Evolutionary conservation across 2,888 invertebrate species (phyloP).

Genomic region (Trissolcus brochymenae): DNA sequence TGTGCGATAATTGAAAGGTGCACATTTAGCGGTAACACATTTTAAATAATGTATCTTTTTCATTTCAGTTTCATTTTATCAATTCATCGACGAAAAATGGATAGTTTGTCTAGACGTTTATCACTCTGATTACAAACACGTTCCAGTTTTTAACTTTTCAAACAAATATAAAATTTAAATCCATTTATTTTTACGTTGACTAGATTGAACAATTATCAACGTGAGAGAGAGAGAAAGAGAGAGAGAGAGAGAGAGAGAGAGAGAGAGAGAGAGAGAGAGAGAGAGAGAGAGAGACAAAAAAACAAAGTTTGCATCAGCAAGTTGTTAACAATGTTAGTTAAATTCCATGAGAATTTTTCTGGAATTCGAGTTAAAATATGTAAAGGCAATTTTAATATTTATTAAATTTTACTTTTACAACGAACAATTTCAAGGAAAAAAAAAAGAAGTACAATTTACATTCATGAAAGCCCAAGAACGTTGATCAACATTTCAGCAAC

Average conservation of each 20-base stretch:
- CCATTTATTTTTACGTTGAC: too few species aligned
- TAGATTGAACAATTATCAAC: background rate
- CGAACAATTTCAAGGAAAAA: slow-evolving; percentile 9
- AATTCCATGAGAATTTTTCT: background rate
- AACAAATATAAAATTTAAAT: background rate
- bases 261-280: too few species aligned
- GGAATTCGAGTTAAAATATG: background rate
- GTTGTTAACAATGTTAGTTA: background rate
- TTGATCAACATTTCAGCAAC: slow-evolving; percentile 23
- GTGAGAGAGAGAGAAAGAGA: too few species aligned
- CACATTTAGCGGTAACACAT: slow-evolving; percentile 20
- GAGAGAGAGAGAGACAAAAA: too few species aligned
- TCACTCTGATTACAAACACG: background rate
- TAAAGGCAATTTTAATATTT: background rate
- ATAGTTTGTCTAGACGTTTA: slow-evolving; percentile 1
- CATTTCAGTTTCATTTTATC: slow-evolving; percentile 11
- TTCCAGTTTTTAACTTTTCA: background rate
- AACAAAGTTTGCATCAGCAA: background rate
- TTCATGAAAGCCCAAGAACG: slow-evolving; percentile 35
- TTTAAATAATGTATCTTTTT: slow-evolving; percentile 1
- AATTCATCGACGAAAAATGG: slow-evolving; percentile 22
- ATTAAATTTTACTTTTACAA: background rate
- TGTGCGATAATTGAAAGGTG: slow-evolving; percentile 61
- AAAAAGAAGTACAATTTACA: slow-evolving; percentile 29
- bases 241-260: too few species aligned